Base-by-base conservation (phyloP, 1,140 invertebrate genomes). In the Drosophila oshimai region DNA sequence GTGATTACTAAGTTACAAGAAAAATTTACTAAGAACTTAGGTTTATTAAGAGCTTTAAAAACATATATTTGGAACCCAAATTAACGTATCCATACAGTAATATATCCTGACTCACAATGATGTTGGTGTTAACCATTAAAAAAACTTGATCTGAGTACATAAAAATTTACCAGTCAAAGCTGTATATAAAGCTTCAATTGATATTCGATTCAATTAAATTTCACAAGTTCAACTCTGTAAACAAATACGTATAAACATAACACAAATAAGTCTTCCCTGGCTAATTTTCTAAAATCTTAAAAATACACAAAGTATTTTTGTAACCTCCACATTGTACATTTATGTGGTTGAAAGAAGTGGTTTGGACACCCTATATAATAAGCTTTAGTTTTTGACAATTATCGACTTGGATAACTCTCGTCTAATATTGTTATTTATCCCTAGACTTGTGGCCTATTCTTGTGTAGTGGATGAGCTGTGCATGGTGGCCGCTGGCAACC, bases 401-500 rank as follows among this genome's bases (percentile, higher is more conserved):
- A n/a, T n/a, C n/a, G n/a, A n/a, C n/a, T n/a, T n/a, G n/a, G n/a
- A n/a, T n/a, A n/a, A n/a, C n/a, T n/a, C n/a, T n/a, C n/a, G n/a
- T n/a, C n/a, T n/a, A n/a, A n/a, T n/a, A n/a, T n/a, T n/a, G n/a
- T n/a, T 24, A 12, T 0, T 7, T 13, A 55, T 41, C 31, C n/a
- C 6, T 29, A 90, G 89, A 22, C 39, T 89, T 29, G 20, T 91
- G 26, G 83, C 90, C 44, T 89, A 89, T 17, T 74, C 80, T 6
- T 88, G 74, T 45, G 89, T 91, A 15, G 88, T 91, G 28, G 86
- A 89, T 41, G 77, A 95, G 17, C 91, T 96, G 53, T 95, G 95
- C 78, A 94, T 94, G 61, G 94, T 97, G 6, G 95, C 96, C 9
- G 92, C 92, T 79, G 96, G 95, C 33, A 91, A 92, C 73, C 91